A percentile compares a stretch with the other conserved stretches of the same genome.
These are phyloP conservation scores for Koerneria pararmatus DNA, from an alignment of 2,888 invertebrate species.

Conservation along the genomic window DNA sequence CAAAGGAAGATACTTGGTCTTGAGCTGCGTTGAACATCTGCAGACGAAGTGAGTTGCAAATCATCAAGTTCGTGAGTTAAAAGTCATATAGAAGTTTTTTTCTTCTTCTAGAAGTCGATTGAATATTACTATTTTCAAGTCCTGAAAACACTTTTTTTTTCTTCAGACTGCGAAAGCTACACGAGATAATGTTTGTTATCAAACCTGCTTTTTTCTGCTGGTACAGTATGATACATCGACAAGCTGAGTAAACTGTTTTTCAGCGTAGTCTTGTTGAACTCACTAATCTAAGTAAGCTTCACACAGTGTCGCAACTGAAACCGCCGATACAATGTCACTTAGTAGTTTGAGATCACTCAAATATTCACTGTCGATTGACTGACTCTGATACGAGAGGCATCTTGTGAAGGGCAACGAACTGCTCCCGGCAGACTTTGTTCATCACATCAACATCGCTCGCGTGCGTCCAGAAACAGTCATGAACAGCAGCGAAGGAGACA, in stretches of 20 bases:
- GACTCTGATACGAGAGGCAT: constrained; percentile 82
- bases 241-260: neutral
- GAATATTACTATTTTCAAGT: no score
- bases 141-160: neutral
- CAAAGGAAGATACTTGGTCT: constrained; percentile 14
- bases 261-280: neutral
- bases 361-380: constrained; percentile 23
- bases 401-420: constrained; percentile 91
- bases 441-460: constrained; percentile 78
- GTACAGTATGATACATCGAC: constrained; percentile 1
- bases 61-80: no score
- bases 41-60: neutral
- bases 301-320: no score
- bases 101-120: no score
- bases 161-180: neutral
- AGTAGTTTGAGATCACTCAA: no score
- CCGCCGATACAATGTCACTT: no score
- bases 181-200: neutral
- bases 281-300: constrained; percentile 16
- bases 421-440: constrained; percentile 93
- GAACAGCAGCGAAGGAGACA: constrained; percentile 68
- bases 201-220: neutral
- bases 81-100: no score
- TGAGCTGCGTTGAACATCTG: constrained; percentile 15
- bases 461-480: constrained; percentile 99